These are phyloP conservation scores for Ceratosolen solmsi DNA, from an alignment of 1,140 invertebrate genomes.

Conservation along the genomic window DNA sequence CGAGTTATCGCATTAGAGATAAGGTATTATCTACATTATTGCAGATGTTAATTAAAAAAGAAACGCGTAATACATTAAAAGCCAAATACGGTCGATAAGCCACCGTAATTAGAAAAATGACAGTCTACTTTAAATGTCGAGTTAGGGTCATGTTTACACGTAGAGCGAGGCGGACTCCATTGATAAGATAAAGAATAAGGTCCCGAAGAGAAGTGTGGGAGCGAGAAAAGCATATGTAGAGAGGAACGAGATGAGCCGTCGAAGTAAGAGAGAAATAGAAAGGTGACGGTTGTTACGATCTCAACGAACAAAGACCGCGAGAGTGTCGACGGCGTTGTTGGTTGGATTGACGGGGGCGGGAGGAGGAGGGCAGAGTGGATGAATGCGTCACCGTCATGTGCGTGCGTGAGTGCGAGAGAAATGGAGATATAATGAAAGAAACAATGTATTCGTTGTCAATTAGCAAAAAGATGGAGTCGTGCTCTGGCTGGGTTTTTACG, in stretches of 20 bases:
- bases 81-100: slow-evolving; percentile 27
- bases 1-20: slow-evolving; percentile 7
- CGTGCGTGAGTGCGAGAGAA: not conserved
- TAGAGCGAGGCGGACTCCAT: not conserved
- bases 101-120: slow-evolving; percentile 42
- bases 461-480: slow-evolving; percentile 56
- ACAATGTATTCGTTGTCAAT: slow-evolving; percentile 64
- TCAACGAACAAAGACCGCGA: not conserved
- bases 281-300: slow-evolving; percentile 28
- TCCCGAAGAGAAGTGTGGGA: slow-evolving; percentile 9
- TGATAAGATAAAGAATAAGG: slow-evolving; percentile 50
- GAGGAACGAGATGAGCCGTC: slow-evolving; percentile 4
- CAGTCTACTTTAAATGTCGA: slow-evolving; percentile 30
- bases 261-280: not conserved
- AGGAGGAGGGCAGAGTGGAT: slow-evolving; percentile 21
- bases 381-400: slow-evolving; percentile 48
- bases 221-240: slow-evolving; percentile 13
- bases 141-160: slow-evolving; percentile 42
- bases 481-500: slow-evolving; percentile 56
- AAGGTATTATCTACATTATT: slow-evolving; percentile 34
- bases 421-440: slow-evolving; percentile 52
- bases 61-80: slow-evolving; percentile 24
- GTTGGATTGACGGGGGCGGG: not conserved
- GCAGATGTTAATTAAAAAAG: slow-evolving; percentile 21
- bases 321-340: not conserved